A percentile compares a stretch with the other conserved stretches of the same genome.
phyloP scores from a whole-genome alignment of 1,140 invertebrate species.

The Campoletis sonorensis region DNA sequence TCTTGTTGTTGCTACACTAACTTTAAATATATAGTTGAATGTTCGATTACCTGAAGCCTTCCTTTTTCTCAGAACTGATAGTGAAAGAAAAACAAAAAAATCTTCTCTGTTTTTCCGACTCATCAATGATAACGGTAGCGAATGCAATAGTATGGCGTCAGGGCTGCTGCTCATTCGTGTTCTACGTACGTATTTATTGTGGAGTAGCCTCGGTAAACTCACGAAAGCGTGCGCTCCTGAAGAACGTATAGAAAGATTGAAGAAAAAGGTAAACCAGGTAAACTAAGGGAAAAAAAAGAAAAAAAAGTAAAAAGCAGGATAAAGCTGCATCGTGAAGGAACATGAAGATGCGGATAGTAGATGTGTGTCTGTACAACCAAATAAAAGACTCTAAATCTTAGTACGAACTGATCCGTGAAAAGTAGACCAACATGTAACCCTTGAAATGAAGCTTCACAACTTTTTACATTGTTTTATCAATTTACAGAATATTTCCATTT shows the following conservation, averaged over 20 bases:
- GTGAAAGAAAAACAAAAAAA: too few species aligned
- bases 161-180: not conserved
- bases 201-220: conserved; percentile 19
- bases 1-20: too few species aligned
- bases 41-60: too few species aligned
- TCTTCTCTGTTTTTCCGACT: conserved; percentile 13
- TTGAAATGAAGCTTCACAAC: not conserved
- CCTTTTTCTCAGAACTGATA: not conserved
- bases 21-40: too few species aligned
- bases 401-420: not conserved
- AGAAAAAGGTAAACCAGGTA: conserved; percentile 36
- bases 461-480: not conserved
- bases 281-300: conserved; percentile 35
- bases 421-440: not conserved
- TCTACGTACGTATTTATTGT: conserved; percentile 11
- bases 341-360: conserved; percentile 59
- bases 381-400: not conserved
- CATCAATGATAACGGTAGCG: conserved; percentile 42
- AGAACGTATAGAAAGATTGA: conserved; percentile 14
- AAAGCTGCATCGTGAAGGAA: conserved; percentile 29
- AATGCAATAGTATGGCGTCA: not conserved
- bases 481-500: too few species aligned
- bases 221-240: conserved; percentile 1
- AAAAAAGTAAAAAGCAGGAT: conserved; percentile 3
- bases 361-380: not conserved